Evolutionary conservation across 2,113 vertebrate species (phyloP).

Genomic region (Mugil cephalus): DNA sequence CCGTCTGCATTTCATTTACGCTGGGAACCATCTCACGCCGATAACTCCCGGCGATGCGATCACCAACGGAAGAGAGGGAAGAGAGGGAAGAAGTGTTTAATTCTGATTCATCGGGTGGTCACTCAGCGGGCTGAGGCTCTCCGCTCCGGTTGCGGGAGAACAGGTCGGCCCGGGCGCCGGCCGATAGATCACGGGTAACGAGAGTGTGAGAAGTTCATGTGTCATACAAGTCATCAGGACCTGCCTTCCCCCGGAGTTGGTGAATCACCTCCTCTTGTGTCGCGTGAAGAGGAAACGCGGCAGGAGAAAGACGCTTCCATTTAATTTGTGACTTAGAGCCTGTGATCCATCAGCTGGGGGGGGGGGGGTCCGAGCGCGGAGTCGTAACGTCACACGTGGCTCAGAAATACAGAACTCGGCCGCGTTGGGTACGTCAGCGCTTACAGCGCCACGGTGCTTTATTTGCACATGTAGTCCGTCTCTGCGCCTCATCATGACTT

Average conservation of each 20-base stretch:
- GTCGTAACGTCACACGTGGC: slow-evolving; percentile 26
- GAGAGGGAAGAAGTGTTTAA: slow-evolving; percentile 44
- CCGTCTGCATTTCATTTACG: slow-evolving; percentile 59
- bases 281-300: slow-evolving; percentile 11
- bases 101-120: slow-evolving; percentile 61
- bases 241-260: slow-evolving; percentile 10
- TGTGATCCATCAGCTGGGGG: slow-evolving; percentile 47
- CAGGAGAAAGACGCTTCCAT: slow-evolving; percentile 18
- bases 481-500: neutral
- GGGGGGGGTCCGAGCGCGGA: slow-evolving; percentile 1
- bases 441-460: neutral
- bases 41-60: slow-evolving; percentile 32
- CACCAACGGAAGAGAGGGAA: neutral
- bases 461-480: neutral
- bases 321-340: slow-evolving; percentile 30
- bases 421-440: neutral
- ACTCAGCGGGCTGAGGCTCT: slow-evolving; percentile 33
- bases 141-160: slow-evolving; percentile 8
- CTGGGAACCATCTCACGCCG: slow-evolving; percentile 17
- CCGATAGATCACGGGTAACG: slow-evolving; percentile 63
- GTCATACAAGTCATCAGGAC: slow-evolving; percentile 54
- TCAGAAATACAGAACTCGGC: slow-evolving; percentile 4
- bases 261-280: slow-evolving; percentile 53
- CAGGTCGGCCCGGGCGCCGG: slow-evolving; percentile 22
- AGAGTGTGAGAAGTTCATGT: slow-evolving; percentile 57